phyloP scores from a whole-genome alignment of 2,888 invertebrate species.

The Melitaea athalia region DNA sequence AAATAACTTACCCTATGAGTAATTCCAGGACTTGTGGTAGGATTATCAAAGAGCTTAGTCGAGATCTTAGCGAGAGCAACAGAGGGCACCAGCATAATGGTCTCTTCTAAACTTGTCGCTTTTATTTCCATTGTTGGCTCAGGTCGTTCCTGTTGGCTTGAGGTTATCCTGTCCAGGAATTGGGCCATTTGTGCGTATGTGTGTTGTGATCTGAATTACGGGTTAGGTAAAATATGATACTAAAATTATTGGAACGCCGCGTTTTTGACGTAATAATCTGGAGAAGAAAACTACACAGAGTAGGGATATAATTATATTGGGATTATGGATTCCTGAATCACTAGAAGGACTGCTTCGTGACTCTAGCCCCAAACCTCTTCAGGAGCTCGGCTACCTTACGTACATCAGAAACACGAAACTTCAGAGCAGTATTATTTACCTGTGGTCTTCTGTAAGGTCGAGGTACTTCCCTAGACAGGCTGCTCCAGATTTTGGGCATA shows the following conservation, averaged over 20 bases:
- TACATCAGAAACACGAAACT: not conserved
- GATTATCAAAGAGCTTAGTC: constrained; percentile 64
- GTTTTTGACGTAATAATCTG: too few relatives aligned
- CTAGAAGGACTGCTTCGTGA: too few relatives aligned
- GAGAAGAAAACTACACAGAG: too few relatives aligned
- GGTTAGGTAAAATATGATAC: not conserved
- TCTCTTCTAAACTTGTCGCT: constrained; percentile 64
- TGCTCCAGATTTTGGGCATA: too few relatives aligned
- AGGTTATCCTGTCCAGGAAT: constrained; percentile 88
- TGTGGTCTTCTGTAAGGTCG: too few relatives aligned
- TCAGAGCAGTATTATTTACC: too few relatives aligned
- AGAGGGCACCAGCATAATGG: constrained; percentile 63
- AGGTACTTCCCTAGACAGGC: too few relatives aligned
- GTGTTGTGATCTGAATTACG: constrained; percentile 85
- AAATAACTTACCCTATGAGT: constrained; percentile 64
- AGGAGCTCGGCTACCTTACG: too few relatives aligned
- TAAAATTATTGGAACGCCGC: not conserved
- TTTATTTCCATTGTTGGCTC: constrained; percentile 61
- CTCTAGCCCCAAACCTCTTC: too few relatives aligned
- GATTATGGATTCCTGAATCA: too few relatives aligned
- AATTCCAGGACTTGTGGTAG: constrained; percentile 66
- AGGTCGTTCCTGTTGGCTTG: constrained; percentile 64
- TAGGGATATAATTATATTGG: not conserved
- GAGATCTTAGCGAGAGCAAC: constrained; percentile 59
- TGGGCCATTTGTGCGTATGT: constrained; percentile 89